Percentiles rank a stretch among this genome's conserved stretches.
These are phyloP conservation scores for Arizona elegans DNA, from an alignment of 2,113 vertebrate species.

Conservation along the genomic window DNA sequence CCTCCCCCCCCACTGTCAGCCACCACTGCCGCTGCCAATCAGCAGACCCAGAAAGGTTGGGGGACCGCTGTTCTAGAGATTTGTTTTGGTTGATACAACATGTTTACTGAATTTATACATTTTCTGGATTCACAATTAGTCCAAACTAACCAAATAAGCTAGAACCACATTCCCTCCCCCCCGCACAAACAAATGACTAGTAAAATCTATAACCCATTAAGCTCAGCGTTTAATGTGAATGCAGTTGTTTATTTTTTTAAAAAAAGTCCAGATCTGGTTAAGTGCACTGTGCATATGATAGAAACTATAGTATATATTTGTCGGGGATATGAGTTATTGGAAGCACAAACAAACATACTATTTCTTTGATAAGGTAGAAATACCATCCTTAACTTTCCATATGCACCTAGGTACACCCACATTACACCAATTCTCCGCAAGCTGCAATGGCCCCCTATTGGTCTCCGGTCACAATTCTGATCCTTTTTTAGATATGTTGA, in stretches of 20 bases:
- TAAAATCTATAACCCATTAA: neutral
- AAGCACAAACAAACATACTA: neutral
- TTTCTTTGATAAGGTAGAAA: neutral
- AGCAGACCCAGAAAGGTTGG: neutral
- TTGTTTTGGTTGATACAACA: neutral
- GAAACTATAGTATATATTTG: neutral
- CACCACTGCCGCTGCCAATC: neutral
- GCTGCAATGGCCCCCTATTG: too few species aligned
- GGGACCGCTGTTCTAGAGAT: neutral
- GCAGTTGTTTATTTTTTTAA: neutral
- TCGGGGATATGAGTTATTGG: neutral
- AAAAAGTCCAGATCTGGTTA: neutral
- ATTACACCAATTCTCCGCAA: too few species aligned
- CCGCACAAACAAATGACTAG: neutral
- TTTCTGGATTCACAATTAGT: neutral
- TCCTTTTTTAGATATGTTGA: neutral
- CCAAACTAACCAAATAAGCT: neutral
- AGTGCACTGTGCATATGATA: neutral
- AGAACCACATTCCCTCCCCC: neutral
- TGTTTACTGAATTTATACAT: neutral
- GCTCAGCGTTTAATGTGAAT: neutral
- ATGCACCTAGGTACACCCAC: too few species aligned
- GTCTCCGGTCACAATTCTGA: neutral
- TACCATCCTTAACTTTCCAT: neutral
- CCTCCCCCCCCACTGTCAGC: too few species aligned